phyloP scores from a whole-genome alignment of 2,797 vertebrate genomes.

The Esox lucius region DNA sequence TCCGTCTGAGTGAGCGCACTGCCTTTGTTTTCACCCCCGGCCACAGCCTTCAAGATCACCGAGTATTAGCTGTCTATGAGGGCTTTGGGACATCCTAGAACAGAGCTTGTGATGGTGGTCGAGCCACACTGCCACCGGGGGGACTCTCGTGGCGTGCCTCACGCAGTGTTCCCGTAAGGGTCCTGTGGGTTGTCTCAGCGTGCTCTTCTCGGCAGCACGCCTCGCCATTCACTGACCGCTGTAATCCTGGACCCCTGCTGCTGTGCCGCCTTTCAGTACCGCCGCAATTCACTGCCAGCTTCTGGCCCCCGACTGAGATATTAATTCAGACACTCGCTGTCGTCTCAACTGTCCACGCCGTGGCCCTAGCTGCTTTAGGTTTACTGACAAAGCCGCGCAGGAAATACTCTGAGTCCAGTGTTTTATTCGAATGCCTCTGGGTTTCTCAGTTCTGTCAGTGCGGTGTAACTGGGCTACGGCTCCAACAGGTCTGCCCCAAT shows the following conservation, averaged over 20 bases:
- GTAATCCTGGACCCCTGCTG: slow-evolving; percentile 65
- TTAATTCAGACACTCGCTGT: slow-evolving; percentile 64
- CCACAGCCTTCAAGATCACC: not conserved
- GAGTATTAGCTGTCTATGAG: not conserved
- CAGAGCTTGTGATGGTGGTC: not conserved
- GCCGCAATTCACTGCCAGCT: slow-evolving; percentile 63
- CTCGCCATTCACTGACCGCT: slow-evolving; percentile 59
- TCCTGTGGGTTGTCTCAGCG: slow-evolving; percentile 39
- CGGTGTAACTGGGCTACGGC: too few relatives aligned
- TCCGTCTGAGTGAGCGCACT: not conserved
- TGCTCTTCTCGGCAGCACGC: slow-evolving; percentile 55
- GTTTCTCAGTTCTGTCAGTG: too few relatives aligned
- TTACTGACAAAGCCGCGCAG: not conserved
- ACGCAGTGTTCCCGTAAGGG: not conserved
- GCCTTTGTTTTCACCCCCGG: not conserved
- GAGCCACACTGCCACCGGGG: not conserved
- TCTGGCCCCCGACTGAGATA: slow-evolving; percentile 62
- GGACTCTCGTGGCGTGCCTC: not conserved
- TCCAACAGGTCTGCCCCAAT: too few relatives aligned
- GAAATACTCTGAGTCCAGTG: too few relatives aligned
- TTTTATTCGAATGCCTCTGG: too few relatives aligned
- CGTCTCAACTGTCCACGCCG: not conserved
- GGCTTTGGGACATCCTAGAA: not conserved
- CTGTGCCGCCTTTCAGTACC: slow-evolving; percentile 59
- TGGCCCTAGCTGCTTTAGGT: not conserved